Conservation (phyloP, 1,140 invertebrate genomes). For the Tribolium madens region DNA sequence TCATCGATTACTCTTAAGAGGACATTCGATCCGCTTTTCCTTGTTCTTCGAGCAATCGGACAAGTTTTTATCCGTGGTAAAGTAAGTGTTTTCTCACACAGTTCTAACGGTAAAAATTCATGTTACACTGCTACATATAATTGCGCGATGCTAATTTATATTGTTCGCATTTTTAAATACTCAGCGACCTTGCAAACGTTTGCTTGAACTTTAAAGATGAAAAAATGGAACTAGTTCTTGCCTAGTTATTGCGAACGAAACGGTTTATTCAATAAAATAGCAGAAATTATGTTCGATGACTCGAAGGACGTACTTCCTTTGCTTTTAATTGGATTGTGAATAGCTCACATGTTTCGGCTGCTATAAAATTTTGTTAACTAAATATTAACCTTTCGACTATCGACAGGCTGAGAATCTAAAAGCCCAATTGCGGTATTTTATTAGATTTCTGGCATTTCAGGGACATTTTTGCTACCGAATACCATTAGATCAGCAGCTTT, state of each 20-base stretch:
- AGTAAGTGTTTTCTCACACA: constrained; percentile 32
- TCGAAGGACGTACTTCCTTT: constrained; percentile 7
- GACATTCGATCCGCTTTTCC: constrained; percentile 19
- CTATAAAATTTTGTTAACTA: constrained; percentile 28
- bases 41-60: background rate
- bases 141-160: constrained; percentile 49
- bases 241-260: constrained; percentile 41
- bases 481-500: background rate
- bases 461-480: background rate
- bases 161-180: constrained; percentile 42
- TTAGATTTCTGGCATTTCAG: constrained; percentile 11
- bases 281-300: constrained; percentile 29
- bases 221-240: constrained; percentile 50
- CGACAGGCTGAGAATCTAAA: background rate
- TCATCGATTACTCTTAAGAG: background rate
- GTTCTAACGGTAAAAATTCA: constrained; percentile 23
- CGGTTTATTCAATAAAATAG: constrained; percentile 29
- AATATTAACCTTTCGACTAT: constrained; percentile 22
- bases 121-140: constrained; percentile 18
- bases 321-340: constrained; percentile 1
- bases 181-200: constrained; percentile 44
- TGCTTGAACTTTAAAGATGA: constrained; percentile 48
- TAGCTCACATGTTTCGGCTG: constrained; percentile 1
- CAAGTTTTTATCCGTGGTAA: constrained; percentile 10
- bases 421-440: background rate